Conservation (phyloP, 2,888 invertebrate species). For the Thecocarcelia acutangulata region DNA sequence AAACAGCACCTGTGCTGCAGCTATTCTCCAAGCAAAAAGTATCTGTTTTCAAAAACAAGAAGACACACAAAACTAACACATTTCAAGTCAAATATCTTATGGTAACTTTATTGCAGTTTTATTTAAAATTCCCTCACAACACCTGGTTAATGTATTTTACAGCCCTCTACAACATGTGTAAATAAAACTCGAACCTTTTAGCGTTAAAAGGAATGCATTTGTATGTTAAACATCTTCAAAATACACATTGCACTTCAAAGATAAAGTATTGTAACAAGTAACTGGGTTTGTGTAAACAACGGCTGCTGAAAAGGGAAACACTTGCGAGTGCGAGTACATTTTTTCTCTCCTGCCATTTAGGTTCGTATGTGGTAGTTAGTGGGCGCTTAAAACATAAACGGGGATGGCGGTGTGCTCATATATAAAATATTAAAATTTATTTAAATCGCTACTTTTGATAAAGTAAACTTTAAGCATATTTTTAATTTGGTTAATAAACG, state of each 20-base stretch:
- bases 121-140: background rate
- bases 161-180: background rate
- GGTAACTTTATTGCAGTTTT: background rate
- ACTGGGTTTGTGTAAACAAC: background rate
- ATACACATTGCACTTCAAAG: background rate
- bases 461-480: too few relatives aligned
- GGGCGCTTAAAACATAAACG: background rate
- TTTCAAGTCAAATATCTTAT: background rate
- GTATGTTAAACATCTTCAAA: conserved; percentile 23
- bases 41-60: background rate
- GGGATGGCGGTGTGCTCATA: too few relatives aligned
- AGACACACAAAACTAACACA: background rate
- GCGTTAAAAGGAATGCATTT: conserved; percentile 29
- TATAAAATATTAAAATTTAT: too few relatives aligned
- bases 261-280: background rate
- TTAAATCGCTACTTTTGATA: too few relatives aligned
- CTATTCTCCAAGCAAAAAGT: background rate
- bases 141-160: background rate
- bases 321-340: background rate
- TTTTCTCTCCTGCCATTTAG: background rate
- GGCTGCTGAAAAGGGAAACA: background rate
- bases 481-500: too few relatives aligned
- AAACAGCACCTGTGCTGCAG: too few relatives aligned
- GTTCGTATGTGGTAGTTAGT: too few relatives aligned
- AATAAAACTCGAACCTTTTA: conserved; percentile 26